Conservation (phyloP, 2,113 vertebrate genomes). For the Plecturocebus donacophilus region DNA sequence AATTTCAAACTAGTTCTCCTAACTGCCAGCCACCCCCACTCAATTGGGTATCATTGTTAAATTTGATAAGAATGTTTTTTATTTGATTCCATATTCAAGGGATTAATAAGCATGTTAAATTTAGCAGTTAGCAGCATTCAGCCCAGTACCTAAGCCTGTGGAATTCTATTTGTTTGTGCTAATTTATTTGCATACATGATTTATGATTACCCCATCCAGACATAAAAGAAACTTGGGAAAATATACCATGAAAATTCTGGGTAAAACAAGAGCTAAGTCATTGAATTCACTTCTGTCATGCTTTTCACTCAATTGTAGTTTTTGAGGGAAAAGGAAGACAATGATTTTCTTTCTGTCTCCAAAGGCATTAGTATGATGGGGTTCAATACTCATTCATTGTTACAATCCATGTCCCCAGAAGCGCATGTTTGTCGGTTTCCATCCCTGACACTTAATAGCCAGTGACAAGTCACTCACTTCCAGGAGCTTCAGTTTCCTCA, state of each 20-base stretch:
- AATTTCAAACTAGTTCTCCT: conserved; percentile 53
- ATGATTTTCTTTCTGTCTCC: conserved; percentile 29
- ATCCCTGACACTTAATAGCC: background rate
- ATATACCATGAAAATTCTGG: background rate
- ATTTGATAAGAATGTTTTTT: conserved; percentile 64
- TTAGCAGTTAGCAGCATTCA: conserved; percentile 44
- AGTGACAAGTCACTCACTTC: background rate
- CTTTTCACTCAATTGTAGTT: background rate
- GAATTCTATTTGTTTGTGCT: conserved; percentile 62
- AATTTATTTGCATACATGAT: conserved; percentile 68
- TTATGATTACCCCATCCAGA: conserved; percentile 29
- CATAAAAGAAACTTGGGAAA: conserved; percentile 57
- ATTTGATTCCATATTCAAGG: conserved; percentile 51
- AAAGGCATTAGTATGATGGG: background rate
- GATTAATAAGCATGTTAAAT: conserved; percentile 59
- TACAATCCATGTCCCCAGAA: background rate
- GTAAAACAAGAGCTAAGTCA: background rate
- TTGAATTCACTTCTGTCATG: background rate
- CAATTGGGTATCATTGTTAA: conserved; percentile 30
- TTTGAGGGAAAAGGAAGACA: conserved; percentile 17
- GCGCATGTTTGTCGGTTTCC: background rate
- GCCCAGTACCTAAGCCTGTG: conserved; percentile 32
- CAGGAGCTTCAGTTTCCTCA: background rate
- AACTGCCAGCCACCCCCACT: background rate
- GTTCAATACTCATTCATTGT: background rate